These are phyloP conservation scores for Drosophila busckii DNA, from an alignment of 1,140 invertebrate species.

Conservation along the genomic window DNA sequence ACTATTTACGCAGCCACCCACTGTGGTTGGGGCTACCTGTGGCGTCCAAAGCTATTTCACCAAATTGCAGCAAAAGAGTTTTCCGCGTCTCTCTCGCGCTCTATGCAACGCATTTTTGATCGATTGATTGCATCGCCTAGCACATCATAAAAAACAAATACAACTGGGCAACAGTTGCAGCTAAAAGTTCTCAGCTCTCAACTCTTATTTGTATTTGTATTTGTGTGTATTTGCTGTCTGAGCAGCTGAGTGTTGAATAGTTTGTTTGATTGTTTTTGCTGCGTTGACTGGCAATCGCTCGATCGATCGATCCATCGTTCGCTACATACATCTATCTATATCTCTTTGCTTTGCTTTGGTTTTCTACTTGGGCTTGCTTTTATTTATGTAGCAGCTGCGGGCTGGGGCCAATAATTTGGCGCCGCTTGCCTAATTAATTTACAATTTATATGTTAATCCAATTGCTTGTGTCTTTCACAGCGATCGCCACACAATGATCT, in stretches of 20 bases:
- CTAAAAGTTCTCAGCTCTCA: constrained; percentile 9
- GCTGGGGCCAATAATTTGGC: constrained; percentile 55
- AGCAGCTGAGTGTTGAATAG: constrained; percentile 56
- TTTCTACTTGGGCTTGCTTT: constrained; percentile 5
- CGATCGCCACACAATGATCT: constrained; percentile 34
- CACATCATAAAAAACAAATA: constrained; percentile 66
- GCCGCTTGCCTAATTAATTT: constrained; percentile 70
- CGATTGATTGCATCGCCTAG: constrained; percentile 70
- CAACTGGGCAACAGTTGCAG: constrained; percentile 25
- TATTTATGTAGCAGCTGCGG: constrained; percentile 37
- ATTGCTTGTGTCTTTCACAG: constrained; percentile 35
- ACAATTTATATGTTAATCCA: constrained; percentile 73
- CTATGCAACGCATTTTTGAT: constrained; percentile 53
- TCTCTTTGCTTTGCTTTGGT: not conserved
- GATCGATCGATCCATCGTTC: constrained; percentile 38
- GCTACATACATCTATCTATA: constrained; percentile 26
- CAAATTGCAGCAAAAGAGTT: constrained; percentile 21
- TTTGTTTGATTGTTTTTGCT: constrained; percentile 67
- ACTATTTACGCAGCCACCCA: constrained; percentile 74
- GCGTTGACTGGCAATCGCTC: constrained; percentile 44
- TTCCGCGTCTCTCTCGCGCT: constrained; percentile 1
- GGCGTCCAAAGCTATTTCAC: constrained; percentile 34
- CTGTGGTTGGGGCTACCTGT: constrained; percentile 66
- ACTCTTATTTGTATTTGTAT: constrained; percentile 2
- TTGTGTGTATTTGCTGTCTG: constrained; percentile 41